Conservation (phyloP, 2,888 invertebrate genomes). For the Balanococcus diminutus region DNA sequence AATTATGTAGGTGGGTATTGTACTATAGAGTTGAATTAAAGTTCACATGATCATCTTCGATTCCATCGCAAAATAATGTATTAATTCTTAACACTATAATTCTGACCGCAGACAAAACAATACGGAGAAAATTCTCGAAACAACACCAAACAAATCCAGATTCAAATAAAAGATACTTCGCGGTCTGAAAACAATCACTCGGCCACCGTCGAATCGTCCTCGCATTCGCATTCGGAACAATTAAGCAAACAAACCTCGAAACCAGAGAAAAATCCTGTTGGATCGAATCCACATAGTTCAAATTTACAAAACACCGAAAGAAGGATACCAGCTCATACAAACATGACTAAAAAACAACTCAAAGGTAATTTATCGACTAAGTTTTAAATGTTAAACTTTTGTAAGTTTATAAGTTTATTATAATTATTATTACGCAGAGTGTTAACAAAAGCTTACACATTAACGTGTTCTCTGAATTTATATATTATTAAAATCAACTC, state of each 20-base stretch:
- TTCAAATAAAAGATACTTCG: constrained; percentile 15
- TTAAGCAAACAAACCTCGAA: not conserved
- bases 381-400: not conserved
- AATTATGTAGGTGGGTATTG: too few species aligned
- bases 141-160: constrained; percentile 31
- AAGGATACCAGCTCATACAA: constrained; percentile 41
- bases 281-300: not conserved
- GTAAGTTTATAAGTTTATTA: not conserved
- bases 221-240: not conserved
- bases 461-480: not conserved
- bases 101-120: constrained; percentile 36
- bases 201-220: not conserved
- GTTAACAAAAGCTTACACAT: not conserved
- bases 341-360: constrained; percentile 48
- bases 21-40: too few species aligned
- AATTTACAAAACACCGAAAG: not conserved
- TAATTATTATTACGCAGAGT: not conserved
- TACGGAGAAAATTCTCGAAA: constrained; percentile 26
- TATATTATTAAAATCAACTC: not conserved
- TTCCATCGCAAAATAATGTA: not conserved
- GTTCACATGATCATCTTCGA: too few species aligned
- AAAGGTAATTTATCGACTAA: constrained; percentile 45
- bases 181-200: not conserved
- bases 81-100: not conserved
- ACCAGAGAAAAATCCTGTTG: not conserved